Conservation (phyloP, 2,113 vertebrate species). For the Malaclemys terrapin region DNA sequence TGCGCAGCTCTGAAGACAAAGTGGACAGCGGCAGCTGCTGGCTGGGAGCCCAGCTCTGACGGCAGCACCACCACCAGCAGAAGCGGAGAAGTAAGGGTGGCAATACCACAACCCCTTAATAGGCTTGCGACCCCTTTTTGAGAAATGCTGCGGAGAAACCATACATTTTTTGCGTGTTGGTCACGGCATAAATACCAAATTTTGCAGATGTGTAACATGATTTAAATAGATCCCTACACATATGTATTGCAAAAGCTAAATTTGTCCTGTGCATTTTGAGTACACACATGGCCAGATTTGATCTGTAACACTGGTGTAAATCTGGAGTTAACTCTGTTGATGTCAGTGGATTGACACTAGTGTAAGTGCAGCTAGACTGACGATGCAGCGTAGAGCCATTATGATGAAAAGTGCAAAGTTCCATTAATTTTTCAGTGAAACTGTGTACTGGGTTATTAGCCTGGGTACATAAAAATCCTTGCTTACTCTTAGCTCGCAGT, state of each 20-base stretch:
- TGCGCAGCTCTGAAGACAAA: no score
- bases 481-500: neutral
- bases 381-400: conserved; percentile 52
- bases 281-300: neutral
- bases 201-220: no score
- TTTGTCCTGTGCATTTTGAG: conserved; percentile 1
- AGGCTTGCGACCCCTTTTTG: no score
- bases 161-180: no score
- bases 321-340: conserved; percentile 57
- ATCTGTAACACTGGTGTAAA: conserved; percentile 29
- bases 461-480: conserved; percentile 23
- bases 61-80: no score
- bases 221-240: neutral
- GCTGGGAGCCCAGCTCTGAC: no score
- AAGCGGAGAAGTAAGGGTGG: no score
- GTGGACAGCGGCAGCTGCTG: no score
- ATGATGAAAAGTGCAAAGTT: conserved; percentile 72
- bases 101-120: no score
- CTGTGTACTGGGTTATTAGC: conserved; percentile 54
- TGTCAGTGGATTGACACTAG: conserved; percentile 35
- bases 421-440: conserved; percentile 72
- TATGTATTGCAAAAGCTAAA: neutral
- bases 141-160: no score
- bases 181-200: no score
- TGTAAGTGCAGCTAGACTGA: conserved; percentile 48